A percentile compares a stretch with the other conserved stretches of the same genome.
Conservation (phyloP, 1,140 invertebrate species). For the Andrena cerasifolii region DNA sequence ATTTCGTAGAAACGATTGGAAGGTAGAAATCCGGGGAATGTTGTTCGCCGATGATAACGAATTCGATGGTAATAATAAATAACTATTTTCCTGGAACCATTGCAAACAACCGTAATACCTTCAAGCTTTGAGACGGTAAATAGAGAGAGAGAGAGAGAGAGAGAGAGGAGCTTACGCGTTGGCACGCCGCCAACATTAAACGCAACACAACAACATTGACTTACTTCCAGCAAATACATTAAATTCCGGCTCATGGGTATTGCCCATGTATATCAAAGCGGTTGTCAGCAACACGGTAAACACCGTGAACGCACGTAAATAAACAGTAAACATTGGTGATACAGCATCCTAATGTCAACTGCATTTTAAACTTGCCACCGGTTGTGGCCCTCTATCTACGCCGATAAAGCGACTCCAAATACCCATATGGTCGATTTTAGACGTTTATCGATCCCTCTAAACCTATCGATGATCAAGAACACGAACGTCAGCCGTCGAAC, state of each 20-base stretch:
- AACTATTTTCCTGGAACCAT: not conserved
- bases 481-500: not conserved
- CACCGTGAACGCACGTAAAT: not conserved
- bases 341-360: not conserved
- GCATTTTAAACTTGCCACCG: not conserved
- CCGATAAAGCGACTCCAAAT: not conserved
- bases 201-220: slow-evolving; percentile 15
- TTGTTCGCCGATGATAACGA: not conserved
- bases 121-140: not conserved
- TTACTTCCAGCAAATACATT: slow-evolving; percentile 11
- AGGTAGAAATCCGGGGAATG: not conserved
- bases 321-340: slow-evolving; percentile 1
- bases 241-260: not conserved
- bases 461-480: slow-evolving; percentile 7
- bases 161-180: too few relatives aligned
- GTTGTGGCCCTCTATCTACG: too few relatives aligned
- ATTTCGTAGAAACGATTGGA: too few relatives aligned
- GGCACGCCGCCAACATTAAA: slow-evolving; percentile 3
- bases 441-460: not conserved
- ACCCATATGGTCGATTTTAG: not conserved
- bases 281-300: slow-evolving; percentile 17
- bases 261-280: slow-evolving; percentile 19
- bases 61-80: too few relatives aligned
- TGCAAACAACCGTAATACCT: not conserved
- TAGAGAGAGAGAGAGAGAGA: not conserved